Base-by-base conservation (phyloP, 2,888 invertebrate species). In the Rhingia rostrata region DNA sequence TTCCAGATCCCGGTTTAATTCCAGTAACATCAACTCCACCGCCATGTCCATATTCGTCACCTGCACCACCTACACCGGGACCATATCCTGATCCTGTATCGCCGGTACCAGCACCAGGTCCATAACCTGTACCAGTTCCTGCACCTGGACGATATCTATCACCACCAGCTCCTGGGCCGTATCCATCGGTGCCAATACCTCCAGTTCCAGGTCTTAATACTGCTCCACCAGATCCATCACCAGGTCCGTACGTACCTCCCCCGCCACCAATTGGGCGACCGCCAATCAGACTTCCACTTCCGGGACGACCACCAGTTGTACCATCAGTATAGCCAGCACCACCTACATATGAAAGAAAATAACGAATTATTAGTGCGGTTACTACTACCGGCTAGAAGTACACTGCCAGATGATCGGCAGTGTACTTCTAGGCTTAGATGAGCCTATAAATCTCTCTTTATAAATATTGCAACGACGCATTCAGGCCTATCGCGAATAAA, bases 1-100 rank as follows among this genome's bases (percentile, higher is more conserved):
- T 69, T 63, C 86, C 87, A 0, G 74, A 66, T 3, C 87, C 87
- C 37, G 87, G 87, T 6, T 83, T 86, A 4, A 87, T 86, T 9
- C 86, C 69, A 12, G 66, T 12, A n/a, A 30, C 64, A 39, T 78
- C 82, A 5, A 67, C 78, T 32, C 54, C 66, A 6, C 22, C 41
- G 7, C 73, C 72, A 37, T 61, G 61, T 7, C 58, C 49, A 10
- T 64, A 22, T 22, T 22, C 22, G 1, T 22, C 22, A 22, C 22
- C 22, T 22, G 22, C 22, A 58, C 14, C 61, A 47, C 39, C 30
- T n/a, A 37, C 12, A 32, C 61, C 39, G 6, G 33, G 30, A 37
- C 10, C 63, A 33, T 32, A 66, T 47, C 14, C 7, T 51, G 35
- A 0, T 61, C 32, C 61, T n/a, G 7, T 22, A 22, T 1, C 22